These are phyloP conservation scores for Eutolmus rufibarbis DNA, from an alignment of 2,888 invertebrate species.

Conservation along the genomic window DNA sequence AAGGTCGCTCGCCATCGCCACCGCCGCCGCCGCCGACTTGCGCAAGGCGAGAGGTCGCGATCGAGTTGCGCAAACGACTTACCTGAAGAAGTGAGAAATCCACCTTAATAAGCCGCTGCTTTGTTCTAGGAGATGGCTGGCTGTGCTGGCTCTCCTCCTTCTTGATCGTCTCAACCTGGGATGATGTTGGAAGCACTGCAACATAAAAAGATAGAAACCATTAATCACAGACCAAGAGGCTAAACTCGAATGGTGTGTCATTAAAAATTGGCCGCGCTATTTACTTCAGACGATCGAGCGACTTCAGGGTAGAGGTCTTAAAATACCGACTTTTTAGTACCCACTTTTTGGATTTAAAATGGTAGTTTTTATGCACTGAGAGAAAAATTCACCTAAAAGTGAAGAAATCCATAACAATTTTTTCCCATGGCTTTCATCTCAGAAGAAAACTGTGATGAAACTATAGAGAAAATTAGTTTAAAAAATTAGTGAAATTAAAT, in stretches of 20 bases:
- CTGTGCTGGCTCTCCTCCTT: slow-evolving; percentile 58
- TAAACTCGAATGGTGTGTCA: neutral
- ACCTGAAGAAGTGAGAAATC: slow-evolving; percentile 80
- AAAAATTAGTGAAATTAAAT: too few species aligned
- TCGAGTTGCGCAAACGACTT: slow-evolving; percentile 53
- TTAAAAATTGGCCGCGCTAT: neutral
- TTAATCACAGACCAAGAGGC: neutral
- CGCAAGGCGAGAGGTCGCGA: neutral
- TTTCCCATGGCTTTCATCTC: too few species aligned
- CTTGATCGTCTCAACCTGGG: slow-evolving; percentile 54
- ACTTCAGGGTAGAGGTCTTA: neutral
- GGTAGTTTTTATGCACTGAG: too few species aligned
- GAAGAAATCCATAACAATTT: too few species aligned
- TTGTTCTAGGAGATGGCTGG: slow-evolving; percentile 61
- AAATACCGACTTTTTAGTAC: neutral
- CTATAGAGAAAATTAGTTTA: too few species aligned
- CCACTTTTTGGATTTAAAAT: neutral
- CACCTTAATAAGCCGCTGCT: slow-evolving; percentile 79
- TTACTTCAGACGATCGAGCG: neutral
- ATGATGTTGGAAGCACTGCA: slow-evolving; percentile 62
- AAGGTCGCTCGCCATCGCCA: neutral
- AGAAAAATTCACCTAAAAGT: too few species aligned
- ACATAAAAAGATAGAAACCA: slow-evolving; percentile 41
- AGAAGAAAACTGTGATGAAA: too few species aligned
- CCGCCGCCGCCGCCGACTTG: neutral